Base-by-base conservation (phyloP, 2,888 invertebrate genomes). In the Agonum fuliginosum region DNA sequence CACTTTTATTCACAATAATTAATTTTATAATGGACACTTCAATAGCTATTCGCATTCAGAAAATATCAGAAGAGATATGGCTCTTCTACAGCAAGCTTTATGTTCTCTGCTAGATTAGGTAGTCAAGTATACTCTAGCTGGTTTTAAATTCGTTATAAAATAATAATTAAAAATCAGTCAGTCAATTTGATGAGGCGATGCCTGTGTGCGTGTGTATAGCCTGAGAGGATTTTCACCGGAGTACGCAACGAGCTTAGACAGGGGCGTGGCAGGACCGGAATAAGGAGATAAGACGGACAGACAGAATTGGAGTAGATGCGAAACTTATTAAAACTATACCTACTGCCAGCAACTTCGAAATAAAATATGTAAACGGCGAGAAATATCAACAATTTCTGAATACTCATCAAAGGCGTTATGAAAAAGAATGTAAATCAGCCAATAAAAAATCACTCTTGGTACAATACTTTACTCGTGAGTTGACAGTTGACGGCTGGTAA, bases 121-220 rank as follows among this genome's bases (percentile, higher is more conserved):
- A 62, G 58, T 54, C 54, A 37, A n/a, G 8, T 37, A 24, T 54
- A 22, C 17, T n/a, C 22, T 5, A 12, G 58, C 14, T 30, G 58
- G 27, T 27, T 62, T 62, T 62, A 27, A 62, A 62, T 62, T 54
- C 54, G 54, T 54, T 62, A 62, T 62, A 62, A 62, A 62, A 62
- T 62, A 62, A 62, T 62, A 62, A 62, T 62, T 62, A 62, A 62
- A 62, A 62, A 30, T 62, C 58, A 62, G 58, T 62, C 58, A 62
- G 58, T 62, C 58, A 30, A 62, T 58, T 27, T 62, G 30, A 27
- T 14, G 17, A 30, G 58, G 27, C 19, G 30, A 19, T 8, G 6
- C n/a, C 37, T 10, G 17, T 46, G 17, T 17, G 4, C 8, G 46
- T 17, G 14, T 46, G 17, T 4, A 12, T 62, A 10, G 58, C 58